Evolutionary conservation across 1,140 invertebrate genomes (phyloP), one percentile per base, ranked within the genome.

Genomic region (Drosophila nannoptera): DNA sequence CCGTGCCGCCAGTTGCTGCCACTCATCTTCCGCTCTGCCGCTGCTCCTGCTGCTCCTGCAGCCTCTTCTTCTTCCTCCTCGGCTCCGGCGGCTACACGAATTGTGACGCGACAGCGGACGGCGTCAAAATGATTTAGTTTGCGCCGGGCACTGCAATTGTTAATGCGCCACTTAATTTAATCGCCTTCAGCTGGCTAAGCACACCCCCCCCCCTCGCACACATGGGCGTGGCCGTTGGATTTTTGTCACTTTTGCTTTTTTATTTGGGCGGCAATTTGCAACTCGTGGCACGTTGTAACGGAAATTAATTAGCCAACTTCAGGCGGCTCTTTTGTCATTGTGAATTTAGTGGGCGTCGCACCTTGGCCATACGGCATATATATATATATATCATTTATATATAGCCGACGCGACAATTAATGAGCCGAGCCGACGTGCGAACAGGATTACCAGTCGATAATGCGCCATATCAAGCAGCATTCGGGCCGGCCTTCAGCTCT

Each of bases 241-340:
- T 35, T 32, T 48, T 35, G 60, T 35, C 63, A 49, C 38, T 62
- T 62, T 52, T 68, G 33, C 29, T 55, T 42, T 22, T 22, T 22
- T 22, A 2, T 22, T 22, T 22, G 22, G 22, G 1, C 72, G 74
- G 64, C 76, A 70, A 82, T 78, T 75, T 69, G 69, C 77, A 75
- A 82, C 69, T 70, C 75, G 46, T 35, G 68, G 77, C 82, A 78
- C 82, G 75, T 86, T 87, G 83, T 82, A 82, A 82, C 77, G 82
- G 75, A 82, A 87, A 86, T 87, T 82, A 87, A 87, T 87, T 87
- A 81, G 78, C 54, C 73, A 78, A 76, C 66, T 76, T 70, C 66
- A 70, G 54, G 65, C 50, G 69, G 31, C 69, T 50, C 33, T 73
- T 82, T 66, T 75, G 75, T 77, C 71, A 75, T 73, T 84, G 80